Conservation (phyloP, 35 echinoderm and acorn worm genomes). For the Apostichopus parvimensis region DNA sequence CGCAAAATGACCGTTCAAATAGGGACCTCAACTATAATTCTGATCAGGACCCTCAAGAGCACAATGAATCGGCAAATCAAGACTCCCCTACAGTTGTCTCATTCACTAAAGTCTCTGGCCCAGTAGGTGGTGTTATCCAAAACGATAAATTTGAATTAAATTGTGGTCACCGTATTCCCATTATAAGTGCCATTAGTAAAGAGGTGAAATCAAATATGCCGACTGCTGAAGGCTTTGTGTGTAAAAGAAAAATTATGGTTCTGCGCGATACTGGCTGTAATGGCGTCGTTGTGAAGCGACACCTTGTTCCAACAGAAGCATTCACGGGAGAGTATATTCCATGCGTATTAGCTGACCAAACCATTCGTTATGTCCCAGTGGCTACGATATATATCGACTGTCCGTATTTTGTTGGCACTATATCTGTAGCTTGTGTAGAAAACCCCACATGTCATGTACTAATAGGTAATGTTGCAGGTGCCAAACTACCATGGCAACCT, state of each 20-base stretch:
- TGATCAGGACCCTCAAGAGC: not conserved
- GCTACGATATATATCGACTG: too few species aligned
- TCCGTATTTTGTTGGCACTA: too few species aligned
- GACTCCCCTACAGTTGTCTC: not conserved
- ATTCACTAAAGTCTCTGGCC: not conserved
- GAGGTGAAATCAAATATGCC: not conserved
- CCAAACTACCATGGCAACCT: too few species aligned
- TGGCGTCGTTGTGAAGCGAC: not conserved
- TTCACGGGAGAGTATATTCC: too few species aligned
- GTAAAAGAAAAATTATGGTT: not conserved
- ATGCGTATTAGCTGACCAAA: not conserved
- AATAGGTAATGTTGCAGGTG: too few species aligned
- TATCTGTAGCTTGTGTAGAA: too few species aligned
- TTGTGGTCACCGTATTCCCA: not conserved
- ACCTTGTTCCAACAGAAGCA: not conserved
- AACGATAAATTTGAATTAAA: not conserved
- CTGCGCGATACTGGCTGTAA: constrained; percentile 34
- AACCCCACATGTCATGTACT: too few species aligned
- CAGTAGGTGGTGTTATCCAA: not conserved
- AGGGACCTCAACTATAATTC: not conserved
- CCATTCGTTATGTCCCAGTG: too few species aligned
- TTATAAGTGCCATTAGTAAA: not conserved
- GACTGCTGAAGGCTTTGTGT: not conserved
- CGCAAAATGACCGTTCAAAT: not conserved
- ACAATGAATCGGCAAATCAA: too few species aligned